Conservation (phyloP, 2,113 vertebrate species). For the Hydropotes inermis region DNA sequence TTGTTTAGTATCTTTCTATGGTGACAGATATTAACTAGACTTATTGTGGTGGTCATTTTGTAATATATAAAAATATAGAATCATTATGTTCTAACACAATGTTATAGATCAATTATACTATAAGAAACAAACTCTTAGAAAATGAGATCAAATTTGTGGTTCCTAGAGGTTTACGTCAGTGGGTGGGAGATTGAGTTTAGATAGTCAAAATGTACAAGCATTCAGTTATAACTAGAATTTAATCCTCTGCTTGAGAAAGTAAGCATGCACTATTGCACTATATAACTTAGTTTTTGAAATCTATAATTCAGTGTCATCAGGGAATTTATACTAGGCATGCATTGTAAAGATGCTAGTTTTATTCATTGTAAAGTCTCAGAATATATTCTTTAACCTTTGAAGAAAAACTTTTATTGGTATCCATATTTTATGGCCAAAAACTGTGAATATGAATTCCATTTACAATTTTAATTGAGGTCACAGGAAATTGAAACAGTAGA, state of each 20-base stretch:
- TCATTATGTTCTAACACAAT: not conserved
- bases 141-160: not conserved
- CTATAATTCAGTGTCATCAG: not conserved
- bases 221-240: not conserved
- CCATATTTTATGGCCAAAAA: not conserved
- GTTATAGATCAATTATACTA: not conserved
- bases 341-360: not conserved
- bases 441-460: not conserved
- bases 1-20: not conserved
- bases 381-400: not conserved
- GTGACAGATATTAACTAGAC: not conserved
- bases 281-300: not conserved
- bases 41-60: not conserved
- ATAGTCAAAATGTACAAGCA: not conserved
- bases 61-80: not conserved
- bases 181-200: not conserved
- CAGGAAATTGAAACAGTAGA: not conserved
- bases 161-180: not conserved
- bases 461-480: slow-evolving; percentile 40
- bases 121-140: not conserved
- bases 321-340: not conserved
- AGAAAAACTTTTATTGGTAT: not conserved
- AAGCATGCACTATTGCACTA: not conserved
- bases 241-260: not conserved
- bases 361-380: not conserved